Evolutionary conservation across 2,113 vertebrate genomes (phyloP).

Genomic region (Benitochromis conjunctus): DNA sequence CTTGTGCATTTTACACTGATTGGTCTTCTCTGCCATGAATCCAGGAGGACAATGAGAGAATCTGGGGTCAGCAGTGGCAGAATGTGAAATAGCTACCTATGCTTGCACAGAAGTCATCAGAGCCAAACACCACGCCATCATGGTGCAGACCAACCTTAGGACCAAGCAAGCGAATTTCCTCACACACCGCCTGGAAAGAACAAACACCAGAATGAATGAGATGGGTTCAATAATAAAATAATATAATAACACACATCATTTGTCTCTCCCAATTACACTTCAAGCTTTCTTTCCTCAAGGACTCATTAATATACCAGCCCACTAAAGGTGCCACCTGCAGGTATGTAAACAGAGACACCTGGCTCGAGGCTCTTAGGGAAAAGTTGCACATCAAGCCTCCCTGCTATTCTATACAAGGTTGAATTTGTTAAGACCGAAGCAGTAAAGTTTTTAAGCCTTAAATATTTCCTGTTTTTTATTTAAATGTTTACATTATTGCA

Average conservation of each 20-base stretch:
- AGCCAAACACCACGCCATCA: slow-evolving; percentile 93
- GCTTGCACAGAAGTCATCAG: slow-evolving; percentile 98
- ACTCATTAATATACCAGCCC: neutral
- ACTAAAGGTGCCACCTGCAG: neutral
- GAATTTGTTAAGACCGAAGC: neutral
- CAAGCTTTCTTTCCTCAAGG: neutral
- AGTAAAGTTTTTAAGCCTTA: neutral
- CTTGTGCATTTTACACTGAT: neutral
- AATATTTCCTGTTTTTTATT: neutral
- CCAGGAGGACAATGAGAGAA: neutral
- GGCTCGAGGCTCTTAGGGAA: neutral
- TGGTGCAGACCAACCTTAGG: slow-evolving; percentile 82
- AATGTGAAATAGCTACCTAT: slow-evolving; percentile 80
- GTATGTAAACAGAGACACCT: neutral
- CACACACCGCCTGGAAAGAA: slow-evolving; percentile 84
- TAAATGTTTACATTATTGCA: neutral
- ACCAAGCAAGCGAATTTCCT: slow-evolving; percentile 77
- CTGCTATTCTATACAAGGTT: neutral
- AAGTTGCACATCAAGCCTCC: neutral
- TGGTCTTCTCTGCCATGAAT: neutral
- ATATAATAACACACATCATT: neutral
- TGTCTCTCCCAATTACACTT: neutral
- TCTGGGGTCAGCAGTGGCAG: neutral
- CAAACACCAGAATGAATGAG: slow-evolving; percentile 20
- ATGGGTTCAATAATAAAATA: neutral